Evolutionary conservation across 2,797 vertebrate genomes (phyloP).

Genomic region (Sebastes cheni): DNA sequence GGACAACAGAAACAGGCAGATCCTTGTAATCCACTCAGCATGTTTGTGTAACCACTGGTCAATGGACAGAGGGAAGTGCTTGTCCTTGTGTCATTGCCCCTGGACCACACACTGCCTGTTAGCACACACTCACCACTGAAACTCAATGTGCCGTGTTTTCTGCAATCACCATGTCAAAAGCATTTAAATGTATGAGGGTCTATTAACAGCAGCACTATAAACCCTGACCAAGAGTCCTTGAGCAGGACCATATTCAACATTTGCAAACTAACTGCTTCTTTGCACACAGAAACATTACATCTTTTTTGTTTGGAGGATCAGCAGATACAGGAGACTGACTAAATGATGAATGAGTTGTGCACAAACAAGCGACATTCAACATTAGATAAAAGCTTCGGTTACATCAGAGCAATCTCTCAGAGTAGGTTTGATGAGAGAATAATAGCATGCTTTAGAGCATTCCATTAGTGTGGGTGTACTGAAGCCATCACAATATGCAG

Average conservation of each 20-base stretch:
- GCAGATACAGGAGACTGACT: background rate
- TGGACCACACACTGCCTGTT: background rate
- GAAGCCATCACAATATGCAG: background rate
- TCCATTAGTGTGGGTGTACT: background rate
- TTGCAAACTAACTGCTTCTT: background rate
- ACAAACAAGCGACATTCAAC: background rate
- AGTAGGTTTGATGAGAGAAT: background rate
- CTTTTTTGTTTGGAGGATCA: background rate
- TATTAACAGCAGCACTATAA: background rate
- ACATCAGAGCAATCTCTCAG: background rate
- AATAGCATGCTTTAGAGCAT: background rate
- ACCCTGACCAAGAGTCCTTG: background rate
- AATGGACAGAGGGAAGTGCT: background rate
- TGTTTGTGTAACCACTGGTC: constrained; percentile 13
- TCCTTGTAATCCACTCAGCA: background rate
- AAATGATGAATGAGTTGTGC: background rate
- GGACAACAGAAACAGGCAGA: background rate
- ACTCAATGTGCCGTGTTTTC: background rate
- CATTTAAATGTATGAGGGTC: background rate
- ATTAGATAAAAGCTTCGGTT: background rate
- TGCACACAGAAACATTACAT: background rate
- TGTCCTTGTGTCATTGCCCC: background rate
- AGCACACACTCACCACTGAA: background rate
- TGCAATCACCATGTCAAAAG: background rate
- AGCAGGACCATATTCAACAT: background rate